phyloP scores from a whole-genome alignment of 2,888 invertebrate genomes.

The Platynereis dumerilii region DNA sequence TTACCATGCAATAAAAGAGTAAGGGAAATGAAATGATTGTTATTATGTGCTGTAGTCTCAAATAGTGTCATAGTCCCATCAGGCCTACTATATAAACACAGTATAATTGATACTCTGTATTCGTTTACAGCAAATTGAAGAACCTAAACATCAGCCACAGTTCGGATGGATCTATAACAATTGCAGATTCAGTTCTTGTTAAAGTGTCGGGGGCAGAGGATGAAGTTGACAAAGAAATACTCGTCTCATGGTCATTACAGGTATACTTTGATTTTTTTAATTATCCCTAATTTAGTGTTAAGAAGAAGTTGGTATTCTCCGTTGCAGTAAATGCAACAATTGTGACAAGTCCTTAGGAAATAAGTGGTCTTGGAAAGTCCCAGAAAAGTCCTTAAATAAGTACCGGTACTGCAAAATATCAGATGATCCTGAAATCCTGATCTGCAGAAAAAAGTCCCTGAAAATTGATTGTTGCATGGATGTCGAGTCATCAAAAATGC shows the following conservation, averaged over 20 bases:
- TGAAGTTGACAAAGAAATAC: slow-evolving; percentile 81
- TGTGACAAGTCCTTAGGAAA: neutral
- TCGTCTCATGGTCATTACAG: slow-evolving; percentile 90
- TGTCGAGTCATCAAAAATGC: no score
- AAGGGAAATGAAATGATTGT: slow-evolving; percentile 11
- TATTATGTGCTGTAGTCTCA: neutral
- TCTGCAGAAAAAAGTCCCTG: no score
- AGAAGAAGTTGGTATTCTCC: no score
- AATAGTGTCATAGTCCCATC: neutral
- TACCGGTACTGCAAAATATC: no score
- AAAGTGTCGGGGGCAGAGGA: slow-evolving; percentile 87
- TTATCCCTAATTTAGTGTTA: no score
- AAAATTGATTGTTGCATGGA: no score
- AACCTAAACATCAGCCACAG: slow-evolving; percentile 83
- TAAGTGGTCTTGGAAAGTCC: no score
- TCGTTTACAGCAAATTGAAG: slow-evolving; percentile 69
- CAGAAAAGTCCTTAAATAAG: no score
- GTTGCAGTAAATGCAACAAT: no score
- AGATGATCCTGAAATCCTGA: no score
- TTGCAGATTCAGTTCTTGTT: slow-evolving; percentile 85
- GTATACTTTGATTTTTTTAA: no score
- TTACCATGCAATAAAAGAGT: slow-evolving; percentile 75
- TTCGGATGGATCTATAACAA: slow-evolving; percentile 79
- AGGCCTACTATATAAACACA: neutral
- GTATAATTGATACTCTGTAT: no score